Base-by-base conservation (phyloP, 2,113 vertebrate genomes). In the Festucalex cinctus region DNA sequence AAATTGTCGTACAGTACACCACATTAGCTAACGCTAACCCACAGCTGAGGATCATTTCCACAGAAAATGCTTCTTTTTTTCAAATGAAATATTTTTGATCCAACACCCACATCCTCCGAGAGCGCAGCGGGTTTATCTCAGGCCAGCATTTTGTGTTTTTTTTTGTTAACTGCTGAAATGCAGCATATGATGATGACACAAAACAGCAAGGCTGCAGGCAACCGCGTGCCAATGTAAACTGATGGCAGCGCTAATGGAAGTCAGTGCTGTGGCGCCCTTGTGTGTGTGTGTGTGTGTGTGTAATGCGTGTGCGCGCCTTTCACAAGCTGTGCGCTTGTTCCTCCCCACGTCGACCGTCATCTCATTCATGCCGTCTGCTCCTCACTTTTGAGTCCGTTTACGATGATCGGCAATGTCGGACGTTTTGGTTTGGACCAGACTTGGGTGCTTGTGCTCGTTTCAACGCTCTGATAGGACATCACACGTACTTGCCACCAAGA, bases 241-340 rank as follows among this genome's bases (percentile, higher is more conserved):
- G 75, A 78, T 74, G 83, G 69, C 49, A 43, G 65, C 9, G 66
- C 74, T 83, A 82, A 86, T 85, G 83, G 74, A 69, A 85, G 69
- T 66, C 79, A 75, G 70, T 9, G 48, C 64, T 58, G 16, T 5
- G 43, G 43, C 16, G 14, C 43, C 39, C 39, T 32, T 41, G 12
- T 68, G 81, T 68, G 70, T 44, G 60, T 65, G 80, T 59, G 79
- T 65, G 64, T 71, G 61, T 63, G 79, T 22, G 51, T 20, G 51
- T 12, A 9, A 60, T 71, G 61, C 66, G 79, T 22, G 51, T 20
- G 51, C 20, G 17, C 12, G 60, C 74, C 43, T 16, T n/a, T 46
- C 43, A 19, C 5, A 20, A 77, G 69, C 65, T 51, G 48, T 49
- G 73, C 54, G 4, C 37, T 65, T 68, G 76, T 32, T 20, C 14